These are phyloP conservation scores for Ceriagrion tenellum DNA, from an alignment of 2,888 invertebrate genomes.

Conservation along the genomic window DNA sequence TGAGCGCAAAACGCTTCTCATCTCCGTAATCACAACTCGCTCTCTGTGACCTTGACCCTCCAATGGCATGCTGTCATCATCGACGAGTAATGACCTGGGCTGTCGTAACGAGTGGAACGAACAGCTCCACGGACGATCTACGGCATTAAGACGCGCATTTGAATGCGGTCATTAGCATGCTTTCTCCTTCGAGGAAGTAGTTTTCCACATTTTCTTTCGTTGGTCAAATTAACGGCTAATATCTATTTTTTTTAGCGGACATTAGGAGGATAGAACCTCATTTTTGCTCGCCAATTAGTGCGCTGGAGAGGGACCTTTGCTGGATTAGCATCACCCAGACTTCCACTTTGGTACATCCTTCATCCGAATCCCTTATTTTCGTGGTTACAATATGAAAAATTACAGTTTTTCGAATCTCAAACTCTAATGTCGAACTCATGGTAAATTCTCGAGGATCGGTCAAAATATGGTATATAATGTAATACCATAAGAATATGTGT, in stretches of 20 bases:
- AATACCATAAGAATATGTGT: no score
- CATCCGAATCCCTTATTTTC: no score
- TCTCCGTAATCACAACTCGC: conserved; percentile 7
- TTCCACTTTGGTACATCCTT: no score
- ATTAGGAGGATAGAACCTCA: background rate
- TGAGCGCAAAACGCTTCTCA: conserved; percentile 4
- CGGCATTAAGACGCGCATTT: conserved; percentile 6
- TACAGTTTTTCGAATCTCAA: no score
- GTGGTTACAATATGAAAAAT: no score
- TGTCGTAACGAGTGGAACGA: background rate
- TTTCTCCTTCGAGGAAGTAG: background rate
- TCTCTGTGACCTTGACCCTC: background rate
- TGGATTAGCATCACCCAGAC: background rate
- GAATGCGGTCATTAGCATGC: background rate
- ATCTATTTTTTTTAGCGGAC: background rate
- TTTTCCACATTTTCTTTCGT: conserved; percentile 6
- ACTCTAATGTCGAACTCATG: no score
- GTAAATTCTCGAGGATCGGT: no score
- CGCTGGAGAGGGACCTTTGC: background rate
- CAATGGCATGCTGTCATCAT: background rate
- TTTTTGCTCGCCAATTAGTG: background rate
- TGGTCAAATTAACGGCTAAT: background rate
- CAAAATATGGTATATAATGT: no score
- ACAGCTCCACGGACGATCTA: background rate
- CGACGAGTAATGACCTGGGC: background rate